Conservation (phyloP, 2,888 invertebrate genomes). For the Crioceris asparagi region DNA sequence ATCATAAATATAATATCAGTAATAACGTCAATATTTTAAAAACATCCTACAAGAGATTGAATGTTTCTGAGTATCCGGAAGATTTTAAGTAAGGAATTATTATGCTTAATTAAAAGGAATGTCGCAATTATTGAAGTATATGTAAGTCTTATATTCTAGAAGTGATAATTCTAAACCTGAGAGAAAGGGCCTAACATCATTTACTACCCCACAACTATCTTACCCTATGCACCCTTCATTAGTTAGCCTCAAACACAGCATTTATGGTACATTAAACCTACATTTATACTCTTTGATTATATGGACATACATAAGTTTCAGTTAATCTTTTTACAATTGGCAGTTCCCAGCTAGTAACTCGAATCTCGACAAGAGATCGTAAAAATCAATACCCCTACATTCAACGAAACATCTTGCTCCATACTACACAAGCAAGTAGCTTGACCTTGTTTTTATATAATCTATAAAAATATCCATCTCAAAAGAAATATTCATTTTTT, state of each 20-base stretch:
- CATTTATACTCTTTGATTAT: slow-evolving; percentile 32
- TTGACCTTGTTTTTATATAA: slow-evolving; percentile 3
- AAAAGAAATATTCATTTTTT: not conserved
- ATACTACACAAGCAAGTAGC: slow-evolving; percentile 16
- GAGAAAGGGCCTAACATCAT: slow-evolving; percentile 36
- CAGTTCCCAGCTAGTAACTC: slow-evolving; percentile 42
- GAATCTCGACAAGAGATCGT: slow-evolving; percentile 34
- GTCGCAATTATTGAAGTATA: slow-evolving; percentile 20
- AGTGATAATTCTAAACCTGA: slow-evolving; percentile 32
- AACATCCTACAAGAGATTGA: slow-evolving; percentile 3
- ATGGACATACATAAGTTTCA: slow-evolving; percentile 36
- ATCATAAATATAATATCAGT: too few relatives aligned
- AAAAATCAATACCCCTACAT: slow-evolving; percentile 28
- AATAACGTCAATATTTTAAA: too few relatives aligned
- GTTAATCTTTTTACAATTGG: slow-evolving; percentile 39
- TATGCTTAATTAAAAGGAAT: slow-evolving; percentile 20
- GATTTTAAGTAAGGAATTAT: slow-evolving; percentile 10
- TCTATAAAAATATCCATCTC: slow-evolving; percentile 11
- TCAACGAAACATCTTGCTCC: slow-evolving; percentile 14
- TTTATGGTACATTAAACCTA: slow-evolving; percentile 34
- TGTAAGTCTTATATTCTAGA: slow-evolving; percentile 17
- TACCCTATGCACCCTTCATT: slow-evolving; percentile 18
- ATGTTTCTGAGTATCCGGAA: slow-evolving; percentile 1
- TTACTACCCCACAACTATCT: slow-evolving; percentile 28
- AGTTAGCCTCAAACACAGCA: slow-evolving; percentile 29